Conservation (phyloP, 92 coral and sea anemone species). For the Chrysogorgia sp. region DNA sequence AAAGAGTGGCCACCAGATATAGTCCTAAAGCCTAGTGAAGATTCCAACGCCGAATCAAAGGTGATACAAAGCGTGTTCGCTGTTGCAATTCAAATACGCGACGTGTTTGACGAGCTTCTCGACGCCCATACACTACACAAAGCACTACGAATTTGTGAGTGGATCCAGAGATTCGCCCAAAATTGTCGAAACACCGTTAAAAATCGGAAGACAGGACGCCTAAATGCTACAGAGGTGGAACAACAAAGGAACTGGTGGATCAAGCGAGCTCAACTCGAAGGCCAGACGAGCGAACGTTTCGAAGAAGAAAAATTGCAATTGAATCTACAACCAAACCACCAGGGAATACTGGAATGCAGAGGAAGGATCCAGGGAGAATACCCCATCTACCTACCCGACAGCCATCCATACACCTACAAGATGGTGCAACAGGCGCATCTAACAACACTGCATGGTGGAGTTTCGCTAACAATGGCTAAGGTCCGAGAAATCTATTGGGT, state of each 20-base stretch:
- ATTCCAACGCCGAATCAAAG: no score
- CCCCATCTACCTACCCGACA: conserved; percentile 50
- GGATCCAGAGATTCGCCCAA: conserved; percentile 27
- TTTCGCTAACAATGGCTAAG: conserved; percentile 33
- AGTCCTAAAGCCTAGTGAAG: neutral
- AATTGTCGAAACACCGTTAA: neutral
- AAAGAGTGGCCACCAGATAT: conserved; percentile 5
- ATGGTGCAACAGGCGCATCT: conserved; percentile 29
- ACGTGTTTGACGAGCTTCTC: conserved; percentile 15
- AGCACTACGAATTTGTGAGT: conserved; percentile 32
- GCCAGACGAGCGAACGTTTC: neutral
- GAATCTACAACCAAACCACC: conserved; percentile 23
- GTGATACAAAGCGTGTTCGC: neutral
- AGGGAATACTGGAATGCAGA: conserved; percentile 25
- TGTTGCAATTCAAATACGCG: neutral
- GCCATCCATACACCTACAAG: conserved; percentile 9
- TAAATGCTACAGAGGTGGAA: conserved; percentile 30
- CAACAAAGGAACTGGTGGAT: conserved; percentile 40
- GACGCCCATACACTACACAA: neutral
- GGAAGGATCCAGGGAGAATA: conserved; percentile 51
- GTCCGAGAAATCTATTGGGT: conserved; percentile 26
- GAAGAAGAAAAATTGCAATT: conserved; percentile 8
- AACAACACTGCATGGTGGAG: conserved; percentile 49
- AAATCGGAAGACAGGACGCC: conserved; percentile 23
- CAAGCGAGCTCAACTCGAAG: neutral